phyloP scores from a whole-genome alignment of 2,797 vertebrate species.

The Aeoliscus strigatus region DNA sequence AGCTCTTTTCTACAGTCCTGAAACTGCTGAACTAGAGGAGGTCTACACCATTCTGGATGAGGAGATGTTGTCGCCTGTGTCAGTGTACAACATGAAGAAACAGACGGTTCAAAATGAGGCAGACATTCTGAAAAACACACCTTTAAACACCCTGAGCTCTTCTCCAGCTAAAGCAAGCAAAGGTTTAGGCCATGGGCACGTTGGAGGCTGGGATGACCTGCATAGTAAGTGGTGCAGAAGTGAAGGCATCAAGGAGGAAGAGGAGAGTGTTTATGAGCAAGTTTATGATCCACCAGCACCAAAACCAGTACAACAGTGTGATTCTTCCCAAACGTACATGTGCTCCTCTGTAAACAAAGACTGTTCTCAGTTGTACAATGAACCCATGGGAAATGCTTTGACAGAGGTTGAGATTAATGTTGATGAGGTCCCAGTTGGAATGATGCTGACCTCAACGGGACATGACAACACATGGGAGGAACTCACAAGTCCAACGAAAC shows the following conservation, averaged over 20 bases:
- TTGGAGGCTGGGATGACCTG: constrained; percentile 16
- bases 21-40: constrained; percentile 76
- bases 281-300: constrained; percentile 48
- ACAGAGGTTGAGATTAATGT: constrained; percentile 81
- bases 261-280: constrained; percentile 66
- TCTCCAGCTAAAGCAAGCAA: constrained; percentile 51
- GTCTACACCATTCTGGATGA: constrained; percentile 75
- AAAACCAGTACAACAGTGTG: constrained; percentile 25
- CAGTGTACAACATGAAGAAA: constrained; percentile 60
- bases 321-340: constrained; percentile 25
- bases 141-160: constrained; percentile 33
- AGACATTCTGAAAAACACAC: constrained; percentile 24
- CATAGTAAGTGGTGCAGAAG: constrained; percentile 17
- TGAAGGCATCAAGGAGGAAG: constrained; percentile 30
- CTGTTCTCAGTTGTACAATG: constrained; percentile 54
- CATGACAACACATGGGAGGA: constrained; percentile 35
- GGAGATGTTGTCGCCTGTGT: constrained; percentile 69
- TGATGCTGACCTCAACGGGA: constrained; percentile 30
- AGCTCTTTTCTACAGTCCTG: constrained; percentile 66
- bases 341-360: constrained; percentile 42
- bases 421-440: constrained; percentile 75
- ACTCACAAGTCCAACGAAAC: constrained; percentile 52
- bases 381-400: constrained; percentile 72
- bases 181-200: constrained; percentile 17
- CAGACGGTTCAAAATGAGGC: constrained; percentile 44